A percentile compares a stretch with the other conserved stretches of the same genome.
These are phyloP conservation scores for Pseudocheirus occidentalis DNA, from an alignment of 2,797 vertebrate species.

Conservation along the genomic window DNA sequence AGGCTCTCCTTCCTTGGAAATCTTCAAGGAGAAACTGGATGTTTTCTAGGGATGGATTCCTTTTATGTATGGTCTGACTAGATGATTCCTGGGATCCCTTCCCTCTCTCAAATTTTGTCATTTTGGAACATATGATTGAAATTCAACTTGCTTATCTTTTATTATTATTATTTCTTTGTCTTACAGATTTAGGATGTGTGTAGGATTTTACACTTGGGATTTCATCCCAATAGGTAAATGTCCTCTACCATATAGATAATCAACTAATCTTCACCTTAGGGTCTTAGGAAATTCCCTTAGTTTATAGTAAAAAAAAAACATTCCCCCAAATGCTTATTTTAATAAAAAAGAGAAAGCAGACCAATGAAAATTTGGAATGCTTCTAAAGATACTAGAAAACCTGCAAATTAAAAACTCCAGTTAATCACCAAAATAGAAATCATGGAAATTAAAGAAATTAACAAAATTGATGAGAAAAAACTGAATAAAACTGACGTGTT, in stretches of 20 bases:
- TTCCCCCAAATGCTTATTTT: too few species aligned
- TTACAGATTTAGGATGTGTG: background rate
- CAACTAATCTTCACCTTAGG: background rate
- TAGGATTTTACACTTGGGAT: background rate
- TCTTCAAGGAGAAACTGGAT: background rate
- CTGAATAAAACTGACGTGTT: background rate
- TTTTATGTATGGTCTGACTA: background rate
- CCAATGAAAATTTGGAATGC: background rate
- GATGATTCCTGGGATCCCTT: background rate
- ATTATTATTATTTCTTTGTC: background rate
- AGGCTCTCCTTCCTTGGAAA: background rate
- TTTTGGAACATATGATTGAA: background rate
- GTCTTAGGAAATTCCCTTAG: background rate
- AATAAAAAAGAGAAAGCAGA: background rate
- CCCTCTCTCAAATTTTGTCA: background rate
- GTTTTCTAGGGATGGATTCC: background rate
- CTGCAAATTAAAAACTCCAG: background rate
- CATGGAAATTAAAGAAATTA: background rate
- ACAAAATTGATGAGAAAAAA: background rate
- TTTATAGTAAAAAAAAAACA: background rate
- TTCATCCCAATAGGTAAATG: background rate
- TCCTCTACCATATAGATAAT: background rate
- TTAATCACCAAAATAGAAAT: background rate
- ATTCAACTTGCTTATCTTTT: background rate
- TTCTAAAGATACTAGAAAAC: background rate